Evolutionary conservation across 92 coral and sea anemone species (phyloP).

Genomic region (Phenganax subtilis): DNA sequence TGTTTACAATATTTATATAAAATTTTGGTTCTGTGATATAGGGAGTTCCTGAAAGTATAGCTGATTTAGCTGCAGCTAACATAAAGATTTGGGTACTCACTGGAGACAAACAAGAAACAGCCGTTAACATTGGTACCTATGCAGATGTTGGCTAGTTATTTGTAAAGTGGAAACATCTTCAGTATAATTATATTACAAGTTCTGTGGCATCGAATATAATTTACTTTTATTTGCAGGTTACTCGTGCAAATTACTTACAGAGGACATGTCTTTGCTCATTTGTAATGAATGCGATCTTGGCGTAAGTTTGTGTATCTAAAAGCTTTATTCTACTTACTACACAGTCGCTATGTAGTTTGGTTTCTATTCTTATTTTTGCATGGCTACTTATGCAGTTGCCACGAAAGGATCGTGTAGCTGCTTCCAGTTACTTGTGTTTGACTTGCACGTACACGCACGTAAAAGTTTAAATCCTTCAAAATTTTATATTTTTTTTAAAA

Average conservation of each 20-base stretch:
- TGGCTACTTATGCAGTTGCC: background rate
- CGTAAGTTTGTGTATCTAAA: conserved; percentile 54
- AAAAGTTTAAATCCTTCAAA: too few species aligned
- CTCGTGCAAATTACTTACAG: conserved; percentile 85
- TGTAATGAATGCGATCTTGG: conserved; percentile 81
- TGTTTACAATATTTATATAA: background rate
- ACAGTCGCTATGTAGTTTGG: background rate
- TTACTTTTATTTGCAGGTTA: conserved; percentile 53
- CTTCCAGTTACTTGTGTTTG: too few species aligned
- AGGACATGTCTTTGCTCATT: conserved; percentile 81
- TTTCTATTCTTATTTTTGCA: background rate
- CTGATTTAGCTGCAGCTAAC: conserved; percentile 94
- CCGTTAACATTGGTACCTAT: conserved; percentile 83
- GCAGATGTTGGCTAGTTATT: background rate
- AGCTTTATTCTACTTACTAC: background rate
- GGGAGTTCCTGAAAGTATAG: conserved; percentile 99
- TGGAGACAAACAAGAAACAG: conserved; percentile 99
- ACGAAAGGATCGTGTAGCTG: too few species aligned
- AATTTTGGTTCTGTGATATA: conserved; percentile 14
- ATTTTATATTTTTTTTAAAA: too few species aligned
- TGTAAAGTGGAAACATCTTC: background rate
- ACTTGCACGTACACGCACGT: too few species aligned
- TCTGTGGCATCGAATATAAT: background rate
- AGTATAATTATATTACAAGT: background rate
- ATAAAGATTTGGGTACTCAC: conserved; percentile 99